Percentiles rank a stretch among this genome's conserved stretches.
These are phyloP conservation scores for Lycocerus yunnanus DNA, from an alignment of 2,888 invertebrate genomes.

Conservation along the genomic window DNA sequence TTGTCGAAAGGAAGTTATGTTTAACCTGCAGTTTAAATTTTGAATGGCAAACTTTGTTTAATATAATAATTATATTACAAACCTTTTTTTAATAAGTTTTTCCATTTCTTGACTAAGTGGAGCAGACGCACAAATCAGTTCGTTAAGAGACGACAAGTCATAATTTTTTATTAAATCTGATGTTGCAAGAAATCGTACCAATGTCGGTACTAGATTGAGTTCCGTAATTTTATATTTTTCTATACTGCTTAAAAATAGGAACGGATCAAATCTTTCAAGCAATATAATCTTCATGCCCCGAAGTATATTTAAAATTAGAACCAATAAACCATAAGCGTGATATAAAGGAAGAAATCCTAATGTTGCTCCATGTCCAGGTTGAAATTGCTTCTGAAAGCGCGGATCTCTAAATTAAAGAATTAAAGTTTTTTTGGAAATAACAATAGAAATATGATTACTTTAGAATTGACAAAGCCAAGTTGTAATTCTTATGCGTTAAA, in stretches of 20 bases:
- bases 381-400: background rate
- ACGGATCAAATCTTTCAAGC: conserved; percentile 68
- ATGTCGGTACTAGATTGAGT: conserved; percentile 37
- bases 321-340: conserved; percentile 73
- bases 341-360: conserved; percentile 75
- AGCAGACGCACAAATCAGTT: conserved; percentile 75
- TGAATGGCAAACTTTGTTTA: background rate
- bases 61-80: no score
- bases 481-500: conserved; percentile 57
- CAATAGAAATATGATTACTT: background rate
- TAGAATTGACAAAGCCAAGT: conserved; percentile 50
- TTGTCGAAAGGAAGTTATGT: background rate
- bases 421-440: background rate
- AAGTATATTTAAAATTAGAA: conserved; percentile 60
- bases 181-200: conserved; percentile 79
- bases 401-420: background rate
- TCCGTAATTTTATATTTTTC: conserved; percentile 40
- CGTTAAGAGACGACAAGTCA: conserved; percentile 68
- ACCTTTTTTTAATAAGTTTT: conserved; percentile 16
- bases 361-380: background rate
- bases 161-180: conserved; percentile 73
- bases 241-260: conserved; percentile 64
- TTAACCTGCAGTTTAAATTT: background rate
- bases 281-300: conserved; percentile 55
- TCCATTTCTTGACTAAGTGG: conserved; percentile 69